Evolutionary conservation across 1,140 invertebrate species (phyloP), one percentile per base, ranked within the genome.

Genomic region (Teleopsis dalmanni): DNA sequence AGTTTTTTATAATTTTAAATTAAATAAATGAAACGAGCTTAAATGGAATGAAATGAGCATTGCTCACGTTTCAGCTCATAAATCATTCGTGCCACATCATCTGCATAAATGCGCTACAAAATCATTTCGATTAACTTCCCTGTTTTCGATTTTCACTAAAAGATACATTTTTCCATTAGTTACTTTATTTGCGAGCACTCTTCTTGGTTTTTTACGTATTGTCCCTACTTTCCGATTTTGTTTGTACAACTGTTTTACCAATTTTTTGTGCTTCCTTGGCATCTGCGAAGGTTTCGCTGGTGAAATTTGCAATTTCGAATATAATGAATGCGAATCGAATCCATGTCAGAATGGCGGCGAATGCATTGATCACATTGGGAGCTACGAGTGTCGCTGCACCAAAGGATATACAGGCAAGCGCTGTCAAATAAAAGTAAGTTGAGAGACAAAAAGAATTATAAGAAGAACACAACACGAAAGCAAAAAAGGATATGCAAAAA

Each of bases 241-340:
- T n/a, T n/a, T n/a, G n/a, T n/a, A n/a, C n/a, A n/a, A n/a, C n/a
- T n/a, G n/a, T n/a, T n/a, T n/a, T n/a, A n/a, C n/a, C 16, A 10
- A 8, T 37, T 16, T 37, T 33, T 48, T 25, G 23, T 21, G 21
- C 11, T 37, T n/a, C 16, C n/a, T 6, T 40, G 22, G 23, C 16
- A 16, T 37, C 45, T 9, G 27, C 33, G n/a, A 44, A 59, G 88
- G 80, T 23, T 91, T 83, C 62, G 81, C 78, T 31, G 89, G 89
- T 13, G 75, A 79, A 11, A 76, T 78, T 40, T 94, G 90, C 71
- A 82, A 91, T 58, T 74, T 83, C 52, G 82, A 83, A 55, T 79
- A 84, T 55, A 93, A 92, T 74, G 88, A 88, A 55, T 97, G 94
- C 70, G 89, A 93, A 75, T 87, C 84, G 22, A 81, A 81, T 48